Percentiles rank a stretch among this genome's conserved stretches.
phyloP scores from a whole-genome alignment of 2,113 vertebrate species.

The Myrmophylax atrothorax region DNA sequence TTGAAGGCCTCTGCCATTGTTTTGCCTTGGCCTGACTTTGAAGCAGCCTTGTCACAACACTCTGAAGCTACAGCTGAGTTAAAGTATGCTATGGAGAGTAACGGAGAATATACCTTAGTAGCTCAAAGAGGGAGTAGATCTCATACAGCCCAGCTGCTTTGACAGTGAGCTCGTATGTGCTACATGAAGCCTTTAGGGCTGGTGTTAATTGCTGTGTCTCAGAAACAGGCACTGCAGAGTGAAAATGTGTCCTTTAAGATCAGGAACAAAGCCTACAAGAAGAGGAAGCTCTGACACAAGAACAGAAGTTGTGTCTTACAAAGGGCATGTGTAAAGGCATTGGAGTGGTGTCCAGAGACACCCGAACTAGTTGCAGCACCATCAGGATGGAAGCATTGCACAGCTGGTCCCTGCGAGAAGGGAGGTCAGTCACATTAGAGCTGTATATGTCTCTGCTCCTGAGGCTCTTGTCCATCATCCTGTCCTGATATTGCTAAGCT shows the following conservation, averaged over 20 bases:
- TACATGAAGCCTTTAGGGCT: not conserved
- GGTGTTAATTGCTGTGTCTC: not conserved
- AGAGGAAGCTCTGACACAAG: not conserved
- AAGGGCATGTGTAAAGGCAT: not conserved
- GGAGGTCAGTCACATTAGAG: accelerated
- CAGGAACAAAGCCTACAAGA: not conserved
- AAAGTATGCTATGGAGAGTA: not conserved
- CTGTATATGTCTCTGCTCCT: not conserved
- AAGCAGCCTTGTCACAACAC: not conserved
- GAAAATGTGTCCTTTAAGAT: not conserved
- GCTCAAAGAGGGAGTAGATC: not conserved
- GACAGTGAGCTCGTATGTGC: accelerated
- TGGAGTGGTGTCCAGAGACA: not conserved
- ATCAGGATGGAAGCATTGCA: not conserved
- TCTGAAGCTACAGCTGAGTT: not conserved
- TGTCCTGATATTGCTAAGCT: not conserved
- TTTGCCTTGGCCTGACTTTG: not conserved
- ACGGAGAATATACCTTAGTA: not conserved
- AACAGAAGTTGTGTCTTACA: not conserved
- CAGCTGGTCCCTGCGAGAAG: not conserved
- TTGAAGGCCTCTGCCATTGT: not conserved
- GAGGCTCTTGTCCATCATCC: not conserved
- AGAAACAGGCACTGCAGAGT: not conserved
- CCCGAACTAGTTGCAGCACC: not conserved
- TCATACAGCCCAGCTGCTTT: not conserved